Percentiles rank a stretch among this genome's conserved stretches.
These are phyloP conservation scores for Sanderia malayensis DNA, from an alignment of 30 jellyfish, hydroid and myxozoan genomes.

Conservation along the genomic window DNA sequence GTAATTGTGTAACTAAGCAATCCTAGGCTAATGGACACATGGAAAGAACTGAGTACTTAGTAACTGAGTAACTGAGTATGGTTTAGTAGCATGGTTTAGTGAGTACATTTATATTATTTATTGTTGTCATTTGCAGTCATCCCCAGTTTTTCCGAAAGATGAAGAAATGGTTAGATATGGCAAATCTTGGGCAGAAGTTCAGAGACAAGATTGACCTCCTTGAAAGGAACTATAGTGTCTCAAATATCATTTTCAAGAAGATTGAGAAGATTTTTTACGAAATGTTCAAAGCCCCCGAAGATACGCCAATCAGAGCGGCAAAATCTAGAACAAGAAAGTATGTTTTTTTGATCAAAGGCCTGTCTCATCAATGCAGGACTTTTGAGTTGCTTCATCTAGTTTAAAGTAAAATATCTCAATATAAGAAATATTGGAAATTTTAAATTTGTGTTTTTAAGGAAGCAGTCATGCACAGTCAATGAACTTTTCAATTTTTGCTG, in stretches of 20 bases:
- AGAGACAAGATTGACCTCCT: slow-evolving; percentile 69
- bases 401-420: too few species aligned
- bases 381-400: too few species aligned
- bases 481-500: slow-evolving; percentile 87
- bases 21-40: too few species aligned
- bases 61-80: too few species aligned
- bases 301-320: slow-evolving; percentile 4
- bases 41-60: too few species aligned
- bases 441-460: slow-evolving; percentile 32
- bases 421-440: too few species aligned
- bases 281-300: slow-evolving; percentile 46
- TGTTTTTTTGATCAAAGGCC: too few species aligned
- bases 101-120: too few species aligned
- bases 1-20: too few species aligned
- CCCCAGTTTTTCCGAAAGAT: slow-evolving; percentile 84
- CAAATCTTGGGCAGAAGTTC: slow-evolving; percentile 40
- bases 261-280: slow-evolving; percentile 54
- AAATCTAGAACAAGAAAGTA: slow-evolving; percentile 54
- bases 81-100: too few species aligned
- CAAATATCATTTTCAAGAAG: slow-evolving; percentile 80
- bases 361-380: too few species aligned
- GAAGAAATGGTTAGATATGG: slow-evolving; percentile 91
- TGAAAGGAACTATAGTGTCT: slow-evolving; percentile 85
- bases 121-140: slow-evolving; percentile 61
- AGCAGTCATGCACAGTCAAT: slow-evolving; percentile 40